Evolutionary conservation across 2,797 vertebrate genomes (phyloP), one percentile per base, ranked within the genome.

Genomic region (Tamandua tetradactyla): DNA sequence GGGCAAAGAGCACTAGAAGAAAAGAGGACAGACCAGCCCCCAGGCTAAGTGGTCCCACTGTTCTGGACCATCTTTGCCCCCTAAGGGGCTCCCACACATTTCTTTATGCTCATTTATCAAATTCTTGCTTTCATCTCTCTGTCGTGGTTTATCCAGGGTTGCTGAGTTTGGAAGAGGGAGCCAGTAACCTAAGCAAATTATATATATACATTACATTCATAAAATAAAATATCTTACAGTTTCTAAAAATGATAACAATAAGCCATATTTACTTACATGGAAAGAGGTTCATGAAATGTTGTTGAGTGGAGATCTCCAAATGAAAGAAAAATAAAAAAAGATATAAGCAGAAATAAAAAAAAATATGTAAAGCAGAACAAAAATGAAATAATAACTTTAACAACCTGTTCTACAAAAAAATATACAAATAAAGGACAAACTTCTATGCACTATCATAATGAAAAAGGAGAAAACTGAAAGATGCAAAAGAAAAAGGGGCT

Each of bases 321-420:
- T 14, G 47, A 83, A 85, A 35, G 40, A 30, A 37, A 64, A 64
- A n/a, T n/a, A n/a, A n/a, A 55, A 59, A 44, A 27, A 42, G 66
- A 42, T 17, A 62, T 1, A 57, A 64, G 25, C 5, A 64, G n/a
- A 83, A 90, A 47, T 47, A 80, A 89, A 42, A 89, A 42, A 32
- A 75, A n/a, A 69, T 14, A 55, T 8, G 8, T 93, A 68, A 89
- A 87, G 52, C 23, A 68, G 68, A 92, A 89, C 72, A 57, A 72
- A 91, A 80, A 35, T 72, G 27, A 89, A 92, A 92, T 71, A 55
- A 87, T 17, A 91, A 37, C 12, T 20, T 57, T 82, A 74, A 61
- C 18, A 68, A 82, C 40, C 89, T 55, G n/a, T 23, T 88, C 35
- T 61, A 25, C 57, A 75, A 52, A 86, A 86, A n/a, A 78, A 1